Evolutionary conservation across 1,140 invertebrate genomes (phyloP), one percentile per base, ranked within the genome.

Genomic region (Drosophila nasuta): DNA sequence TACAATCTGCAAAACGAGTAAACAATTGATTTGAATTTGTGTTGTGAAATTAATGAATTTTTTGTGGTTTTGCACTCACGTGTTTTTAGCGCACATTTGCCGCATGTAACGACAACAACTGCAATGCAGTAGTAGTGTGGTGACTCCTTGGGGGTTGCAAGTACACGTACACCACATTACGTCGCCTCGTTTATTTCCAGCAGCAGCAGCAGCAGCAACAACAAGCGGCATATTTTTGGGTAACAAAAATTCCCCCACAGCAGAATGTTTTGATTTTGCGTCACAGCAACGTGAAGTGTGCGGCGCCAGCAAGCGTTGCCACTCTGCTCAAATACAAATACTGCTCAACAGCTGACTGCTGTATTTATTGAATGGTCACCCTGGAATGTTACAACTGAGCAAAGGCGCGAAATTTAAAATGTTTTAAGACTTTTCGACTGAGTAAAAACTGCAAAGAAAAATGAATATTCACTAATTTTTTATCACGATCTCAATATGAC

Each of bases 21-120:
- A 56, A 56, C 13, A 41, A 11, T 8, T 63, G 20, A 54, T 1
- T 25, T 25, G 5, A 52, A 63, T 51, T 51, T 63, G 35, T 1
- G 11, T 13, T n/a, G 46, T 15, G 17, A 35, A 28, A 68, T 56
- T 58, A 33, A 6, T 58, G 28, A 43, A 57, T 64, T 64, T 52
- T 48, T 54, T 7, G 41, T 25, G 20, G 20, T 48, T 60, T 46
- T 64, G 38, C 17, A 78, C 77, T 77, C 74, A 79, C 77, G 74
- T 79, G 77, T 49, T 59, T 35, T 57, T 45, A 51, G 45, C 35
- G 38, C 8, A 25, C 33, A 41, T 66, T 54, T 67, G 51, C 66
- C 72, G 43, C 72, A 69, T 67, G 69, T 56, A 77, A 72, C 15
- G 60, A 67, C 73, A 70, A 71, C 60, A 79, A 68, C 68, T 79